Percentiles rank a stretch among this genome's conserved stretches.
These are phyloP conservation scores for Pachyuromys duprasi DNA, from an alignment of 2,797 vertebrate species.

Conservation along the genomic window DNA sequence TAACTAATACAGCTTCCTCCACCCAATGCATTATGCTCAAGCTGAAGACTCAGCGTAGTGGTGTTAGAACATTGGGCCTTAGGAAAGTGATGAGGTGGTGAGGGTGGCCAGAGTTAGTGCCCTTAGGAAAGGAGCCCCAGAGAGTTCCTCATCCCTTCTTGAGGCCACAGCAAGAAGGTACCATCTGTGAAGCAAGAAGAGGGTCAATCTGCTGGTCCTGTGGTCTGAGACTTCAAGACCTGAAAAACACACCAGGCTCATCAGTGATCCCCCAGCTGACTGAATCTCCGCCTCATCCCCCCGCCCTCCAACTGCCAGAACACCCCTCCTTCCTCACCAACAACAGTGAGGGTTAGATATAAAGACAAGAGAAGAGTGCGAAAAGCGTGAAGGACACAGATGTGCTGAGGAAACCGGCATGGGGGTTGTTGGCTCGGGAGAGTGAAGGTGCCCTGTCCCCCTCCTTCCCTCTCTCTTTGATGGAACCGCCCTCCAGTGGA, in stretches of 20 bases:
- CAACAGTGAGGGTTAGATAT: too few relatives aligned
- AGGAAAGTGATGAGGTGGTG: neutral
- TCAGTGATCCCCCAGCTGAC: neutral
- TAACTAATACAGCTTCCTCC: neutral
- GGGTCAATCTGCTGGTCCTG: neutral
- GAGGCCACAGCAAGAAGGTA: neutral
- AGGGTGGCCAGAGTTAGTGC: neutral
- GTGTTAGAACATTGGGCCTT: neutral
- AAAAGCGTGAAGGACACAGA: fast-evolving
- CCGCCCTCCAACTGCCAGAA: too few relatives aligned
- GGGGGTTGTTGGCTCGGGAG: too few relatives aligned
- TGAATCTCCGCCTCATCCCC: neutral
- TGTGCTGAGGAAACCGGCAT: neutral
- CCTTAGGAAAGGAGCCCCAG: neutral
- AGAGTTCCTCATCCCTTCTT: neutral
- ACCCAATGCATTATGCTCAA: neutral
- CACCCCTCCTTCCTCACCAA: neutral
- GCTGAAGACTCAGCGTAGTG: neutral
- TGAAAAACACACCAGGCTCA: neutral
- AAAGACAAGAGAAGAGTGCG: neutral
- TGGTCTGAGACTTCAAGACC: neutral
- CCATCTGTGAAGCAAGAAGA: neutral
- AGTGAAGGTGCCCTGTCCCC: fast-evolving
- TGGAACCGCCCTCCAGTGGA: neutral
- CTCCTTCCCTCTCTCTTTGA: too few relatives aligned